Evolutionary conservation across 1,140 invertebrate species (phyloP).

Genomic region (Tetramorium simillimum): DNA sequence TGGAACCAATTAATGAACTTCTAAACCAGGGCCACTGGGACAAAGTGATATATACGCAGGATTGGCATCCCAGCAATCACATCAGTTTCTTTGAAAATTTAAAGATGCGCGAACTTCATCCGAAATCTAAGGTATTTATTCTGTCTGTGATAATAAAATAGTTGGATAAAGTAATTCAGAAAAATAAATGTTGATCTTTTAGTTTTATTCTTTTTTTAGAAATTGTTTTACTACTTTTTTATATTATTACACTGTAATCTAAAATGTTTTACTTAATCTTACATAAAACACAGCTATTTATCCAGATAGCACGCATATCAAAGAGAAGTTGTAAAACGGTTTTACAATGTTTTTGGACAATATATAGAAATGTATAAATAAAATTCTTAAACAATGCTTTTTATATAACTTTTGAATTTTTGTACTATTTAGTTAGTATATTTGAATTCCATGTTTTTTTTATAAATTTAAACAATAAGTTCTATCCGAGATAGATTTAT

Average conservation of each 20-base stretch:
- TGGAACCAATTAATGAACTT: constrained; percentile 90
- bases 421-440: background rate
- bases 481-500: background rate
- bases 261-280: background rate
- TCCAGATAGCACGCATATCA: too few species aligned
- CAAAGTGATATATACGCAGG: constrained; percentile 90
- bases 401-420: background rate
- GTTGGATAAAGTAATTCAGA: background rate
- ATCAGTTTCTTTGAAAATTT: constrained; percentile 93
- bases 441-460: background rate
- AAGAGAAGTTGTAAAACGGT: too few species aligned
- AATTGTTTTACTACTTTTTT: background rate
- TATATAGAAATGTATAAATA: background rate
- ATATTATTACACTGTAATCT: background rate
- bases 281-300: background rate
- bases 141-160: background rate
- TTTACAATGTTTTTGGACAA: too few species aligned
- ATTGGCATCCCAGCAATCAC: constrained; percentile 94
- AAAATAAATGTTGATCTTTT: background rate
- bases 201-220: background rate
- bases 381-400: background rate
- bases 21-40: constrained; percentile 89
- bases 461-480: constrained; percentile 4
- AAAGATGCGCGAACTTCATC: constrained; percentile 85
- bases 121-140: constrained; percentile 76